Conservation (phyloP, 2,888 invertebrate genomes). For the Torymus aiolomorphi region DNA sequence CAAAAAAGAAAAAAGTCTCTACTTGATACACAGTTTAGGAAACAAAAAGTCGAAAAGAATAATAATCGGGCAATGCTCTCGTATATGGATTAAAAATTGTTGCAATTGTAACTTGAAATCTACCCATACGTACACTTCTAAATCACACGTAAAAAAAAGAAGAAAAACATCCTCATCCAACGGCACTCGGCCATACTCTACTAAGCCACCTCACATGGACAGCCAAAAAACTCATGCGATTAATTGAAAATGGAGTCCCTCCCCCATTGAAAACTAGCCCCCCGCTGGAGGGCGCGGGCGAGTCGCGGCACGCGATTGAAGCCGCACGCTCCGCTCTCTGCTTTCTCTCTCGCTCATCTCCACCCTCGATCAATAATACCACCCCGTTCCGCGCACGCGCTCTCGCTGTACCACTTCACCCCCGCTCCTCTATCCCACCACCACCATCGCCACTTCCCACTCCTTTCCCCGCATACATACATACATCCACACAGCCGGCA, state of each 20-base stretch:
- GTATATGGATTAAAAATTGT: no score
- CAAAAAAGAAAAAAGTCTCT: no score
- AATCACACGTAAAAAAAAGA: no score
- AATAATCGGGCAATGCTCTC: no score
- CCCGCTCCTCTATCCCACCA: neutral
- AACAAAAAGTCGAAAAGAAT: no score
- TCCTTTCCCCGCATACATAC: slow-evolving; percentile 60
- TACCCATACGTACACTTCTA: no score
- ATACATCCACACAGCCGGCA: slow-evolving; percentile 63
- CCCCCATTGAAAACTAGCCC: slow-evolving; percentile 45
- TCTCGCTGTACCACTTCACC: slow-evolving; percentile 45
- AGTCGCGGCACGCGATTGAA: slow-evolving; percentile 67
- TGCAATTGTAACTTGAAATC: no score
- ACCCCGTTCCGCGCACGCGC: slow-evolving; percentile 69
- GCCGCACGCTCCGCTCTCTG: neutral
- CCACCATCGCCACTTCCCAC: slow-evolving; percentile 57
- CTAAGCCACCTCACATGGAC: neutral
- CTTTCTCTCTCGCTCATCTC: slow-evolving; percentile 27
- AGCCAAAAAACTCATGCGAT: slow-evolving; percentile 18
- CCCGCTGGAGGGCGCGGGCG: slow-evolving; percentile 2
- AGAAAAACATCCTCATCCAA: neutral
- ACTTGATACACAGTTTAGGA: no score
- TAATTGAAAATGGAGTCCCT: slow-evolving; percentile 41
- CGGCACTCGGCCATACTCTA: slow-evolving; percentile 5
- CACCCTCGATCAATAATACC: slow-evolving; percentile 73